These are phyloP conservation scores for Laspeyria flexula DNA, from an alignment of 2,888 invertebrate genomes.

Conservation along the genomic window DNA sequence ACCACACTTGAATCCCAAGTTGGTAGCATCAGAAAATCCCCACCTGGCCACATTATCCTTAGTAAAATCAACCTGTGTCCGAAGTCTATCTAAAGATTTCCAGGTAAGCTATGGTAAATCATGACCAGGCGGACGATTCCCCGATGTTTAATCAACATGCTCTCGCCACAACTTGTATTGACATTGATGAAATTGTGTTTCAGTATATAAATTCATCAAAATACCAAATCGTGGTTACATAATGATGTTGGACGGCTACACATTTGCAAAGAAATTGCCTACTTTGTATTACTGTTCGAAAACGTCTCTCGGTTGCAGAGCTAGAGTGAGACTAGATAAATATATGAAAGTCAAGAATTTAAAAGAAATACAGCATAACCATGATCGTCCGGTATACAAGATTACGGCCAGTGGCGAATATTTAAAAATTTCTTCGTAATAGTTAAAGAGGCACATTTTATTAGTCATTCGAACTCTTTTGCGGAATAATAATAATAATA, in stretches of 20 bases:
- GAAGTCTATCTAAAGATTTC: too few relatives aligned
- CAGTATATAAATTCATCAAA: slow-evolving; percentile 2
- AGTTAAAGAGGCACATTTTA: background rate
- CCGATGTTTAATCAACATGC: too few relatives aligned
- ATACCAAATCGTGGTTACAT: background rate
- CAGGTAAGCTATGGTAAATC: too few relatives aligned
- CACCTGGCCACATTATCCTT: too few relatives aligned
- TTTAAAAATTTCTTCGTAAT: slow-evolving; percentile 6
- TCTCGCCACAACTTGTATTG: background rate
- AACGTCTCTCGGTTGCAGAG: background rate
- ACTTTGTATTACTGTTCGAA: background rate
- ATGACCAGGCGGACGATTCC: too few relatives aligned
- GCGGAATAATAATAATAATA: too few relatives aligned
- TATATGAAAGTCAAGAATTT: background rate
- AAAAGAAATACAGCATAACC: background rate
- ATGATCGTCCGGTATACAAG: background rate
- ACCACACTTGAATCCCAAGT: too few relatives aligned
- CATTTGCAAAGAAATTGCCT: background rate
- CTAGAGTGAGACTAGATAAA: slow-evolving; percentile 1
- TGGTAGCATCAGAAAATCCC: too few relatives aligned
- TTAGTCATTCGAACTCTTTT: too few relatives aligned
- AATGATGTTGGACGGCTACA: background rate
- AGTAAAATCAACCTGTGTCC: too few relatives aligned
- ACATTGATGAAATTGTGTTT: too few relatives aligned
- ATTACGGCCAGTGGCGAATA: slow-evolving; percentile 14